Evolutionary conservation across 1,140 invertebrate genomes (phyloP), one percentile per base, ranked within the genome.

Genomic region (Phenacoccus solenopsis): DNA sequence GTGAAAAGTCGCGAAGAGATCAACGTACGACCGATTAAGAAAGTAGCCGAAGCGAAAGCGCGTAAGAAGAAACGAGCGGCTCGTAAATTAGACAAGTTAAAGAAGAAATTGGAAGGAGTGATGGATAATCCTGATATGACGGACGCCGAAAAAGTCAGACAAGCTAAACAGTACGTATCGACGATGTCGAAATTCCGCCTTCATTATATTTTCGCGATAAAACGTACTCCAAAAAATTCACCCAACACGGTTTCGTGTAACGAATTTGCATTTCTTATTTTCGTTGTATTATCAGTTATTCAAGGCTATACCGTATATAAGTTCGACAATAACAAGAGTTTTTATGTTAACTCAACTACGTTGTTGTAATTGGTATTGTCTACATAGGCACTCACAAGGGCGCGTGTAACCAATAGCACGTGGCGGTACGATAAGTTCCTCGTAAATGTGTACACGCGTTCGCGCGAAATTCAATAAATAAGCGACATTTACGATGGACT

Each of bases 21-120:
- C 4, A 95, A 99, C 80, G 89, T 88, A 0, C 82, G 93, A 69
- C 94, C 97, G 16, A 96, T 98, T 61, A 99, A 98, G 79, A 99
- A 99, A 83, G 91, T 99, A 0, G 87, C 96, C 73, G 95, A 99
- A 82, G 98, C 98, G 0, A 99, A 98, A 79, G 93, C 94, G 0
- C 86, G 98, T 61, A 99, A 98, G 83, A 97, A 98, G 86, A 89
- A 88, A 77, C 87, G 93, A 73, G 87, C 90, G 57, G 78, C 90
- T 67, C 89, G 87, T 72, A 90, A 89, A 77, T 79, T 98, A 77
- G 93, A 97, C 74, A 94, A 90, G 76, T 95, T 94, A 0, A 94
- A 96, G 79, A 99, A 99, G 80, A 95, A 93, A 78, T 89, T 94
- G 0, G 96, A 99, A 78, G 83, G 85, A 20, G 82, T 99, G 12